Conservation (phyloP, 1,140 invertebrate species). For the Amyelois transitella region DNA sequence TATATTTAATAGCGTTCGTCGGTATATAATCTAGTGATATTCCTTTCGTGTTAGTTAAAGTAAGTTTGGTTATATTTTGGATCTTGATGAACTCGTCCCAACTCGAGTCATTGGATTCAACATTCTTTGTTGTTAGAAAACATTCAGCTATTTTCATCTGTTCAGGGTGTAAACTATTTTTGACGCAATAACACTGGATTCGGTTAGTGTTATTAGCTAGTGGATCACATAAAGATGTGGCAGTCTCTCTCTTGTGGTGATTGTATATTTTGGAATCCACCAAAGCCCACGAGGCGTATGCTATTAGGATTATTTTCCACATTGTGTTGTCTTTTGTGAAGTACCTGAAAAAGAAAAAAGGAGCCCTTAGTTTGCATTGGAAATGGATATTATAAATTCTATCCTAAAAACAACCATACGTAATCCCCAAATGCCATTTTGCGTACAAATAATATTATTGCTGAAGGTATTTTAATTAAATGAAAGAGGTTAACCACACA, state of each 20-base stretch:
- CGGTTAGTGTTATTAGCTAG: slow-evolving; percentile 41
- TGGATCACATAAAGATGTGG: slow-evolving; percentile 40
- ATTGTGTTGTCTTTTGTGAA: slow-evolving; percentile 21
- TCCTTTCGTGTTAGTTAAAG: slow-evolving; percentile 77
- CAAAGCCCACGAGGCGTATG: slow-evolving; percentile 32
- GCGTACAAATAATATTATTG: too few species aligned
- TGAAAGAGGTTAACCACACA: too few species aligned
- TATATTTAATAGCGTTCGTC: slow-evolving; percentile 76
- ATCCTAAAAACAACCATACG: too few species aligned
- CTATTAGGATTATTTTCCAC: slow-evolving; percentile 37
- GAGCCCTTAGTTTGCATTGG: neutral
- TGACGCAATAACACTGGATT: slow-evolving; percentile 54
- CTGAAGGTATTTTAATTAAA: too few species aligned
- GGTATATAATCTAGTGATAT: slow-evolving; percentile 81
- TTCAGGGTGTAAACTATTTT: slow-evolving; percentile 20
- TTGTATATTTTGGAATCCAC: slow-evolving; percentile 37
- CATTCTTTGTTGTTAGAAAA: slow-evolving; percentile 75
- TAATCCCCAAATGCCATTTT: too few species aligned
- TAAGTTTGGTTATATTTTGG: slow-evolving; percentile 77
- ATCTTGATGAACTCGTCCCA: slow-evolving; percentile 81
- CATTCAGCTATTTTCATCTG: slow-evolving; percentile 66
- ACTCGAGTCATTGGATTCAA: slow-evolving; percentile 74
- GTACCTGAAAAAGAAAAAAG: neutral
- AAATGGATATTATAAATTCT: too few species aligned
- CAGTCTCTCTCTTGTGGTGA: slow-evolving; percentile 39